Percentiles rank a stretch among this genome's conserved stretches.
These are phyloP conservation scores for Eleginops maclovinus DNA, from an alignment of 2,113 vertebrate genomes.

Conservation along the genomic window DNA sequence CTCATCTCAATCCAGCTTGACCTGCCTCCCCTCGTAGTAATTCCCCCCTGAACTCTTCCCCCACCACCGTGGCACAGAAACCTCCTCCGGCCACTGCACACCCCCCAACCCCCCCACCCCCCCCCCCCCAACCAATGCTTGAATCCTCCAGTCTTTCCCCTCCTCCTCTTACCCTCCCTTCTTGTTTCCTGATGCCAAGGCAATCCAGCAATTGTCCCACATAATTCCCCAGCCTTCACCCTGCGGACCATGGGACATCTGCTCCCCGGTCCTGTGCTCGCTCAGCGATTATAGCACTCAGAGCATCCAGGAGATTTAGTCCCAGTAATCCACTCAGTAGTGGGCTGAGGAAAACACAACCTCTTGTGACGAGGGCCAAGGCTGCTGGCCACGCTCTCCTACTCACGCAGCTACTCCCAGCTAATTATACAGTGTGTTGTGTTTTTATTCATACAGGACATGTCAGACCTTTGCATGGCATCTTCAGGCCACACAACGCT, in stretches of 20 bases:
- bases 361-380: slow-evolving; percentile 39
- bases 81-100: not conserved
- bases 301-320: slow-evolving; percentile 84
- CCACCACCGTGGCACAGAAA: slow-evolving; percentile 40
- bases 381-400: slow-evolving; percentile 18
- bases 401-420: slow-evolving; percentile 25
- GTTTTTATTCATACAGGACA: slow-evolving; percentile 41
- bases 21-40: slow-evolving; percentile 52
- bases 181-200: slow-evolving; percentile 61
- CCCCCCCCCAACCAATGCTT: slow-evolving; percentile 11
- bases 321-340: slow-evolving; percentile 82
- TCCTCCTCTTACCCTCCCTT: slow-evolving; percentile 27
- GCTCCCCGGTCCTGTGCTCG: slow-evolving; percentile 75
- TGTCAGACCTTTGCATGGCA: slow-evolving; percentile 13
- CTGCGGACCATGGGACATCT: slow-evolving; percentile 84
- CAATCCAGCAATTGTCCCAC: slow-evolving; percentile 78
- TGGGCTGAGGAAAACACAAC: slow-evolving; percentile 70
- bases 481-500: slow-evolving; percentile 13
- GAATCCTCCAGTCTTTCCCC: slow-evolving; percentile 36
- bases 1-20: slow-evolving; percentile 54
- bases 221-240: slow-evolving; percentile 81
- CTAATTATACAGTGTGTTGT: slow-evolving; percentile 42
- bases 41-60: slow-evolving; percentile 51
- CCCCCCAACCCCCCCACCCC: slow-evolving; percentile 7
- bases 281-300: slow-evolving; percentile 84